These are phyloP conservation scores for Acanthacorydalis orientalis DNA, from an alignment of 2,888 invertebrate genomes.

Conservation along the genomic window DNA sequence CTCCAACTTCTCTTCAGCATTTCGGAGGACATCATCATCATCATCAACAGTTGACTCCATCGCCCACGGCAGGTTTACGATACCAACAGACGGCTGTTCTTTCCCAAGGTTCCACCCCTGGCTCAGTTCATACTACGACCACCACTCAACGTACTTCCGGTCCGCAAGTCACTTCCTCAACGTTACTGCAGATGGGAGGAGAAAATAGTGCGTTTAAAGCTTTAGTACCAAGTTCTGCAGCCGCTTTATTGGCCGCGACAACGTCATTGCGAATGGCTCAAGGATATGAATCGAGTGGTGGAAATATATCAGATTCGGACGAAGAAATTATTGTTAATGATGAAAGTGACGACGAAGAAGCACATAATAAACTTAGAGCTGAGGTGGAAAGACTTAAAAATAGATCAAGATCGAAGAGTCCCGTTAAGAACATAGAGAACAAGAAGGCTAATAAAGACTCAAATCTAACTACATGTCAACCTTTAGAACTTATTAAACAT, in stretches of 20 bases:
- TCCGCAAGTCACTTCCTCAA: constrained; percentile 24
- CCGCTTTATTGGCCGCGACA: constrained; percentile 34
- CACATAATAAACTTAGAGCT: constrained; percentile 24
- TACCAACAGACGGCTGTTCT: constrained; percentile 21
- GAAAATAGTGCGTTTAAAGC: constrained; percentile 80
- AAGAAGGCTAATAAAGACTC: constrained; percentile 12
- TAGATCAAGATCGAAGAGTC: constrained; percentile 31
- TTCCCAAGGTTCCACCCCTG: constrained; percentile 41
- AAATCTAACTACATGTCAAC: constrained; percentile 28
- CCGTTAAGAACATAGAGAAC: constrained; percentile 16
- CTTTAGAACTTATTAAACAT: constrained; percentile 55
- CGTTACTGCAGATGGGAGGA: constrained; percentile 55
- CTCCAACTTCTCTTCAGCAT: neutral
- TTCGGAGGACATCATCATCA: neutral
- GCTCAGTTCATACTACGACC: constrained; percentile 35
- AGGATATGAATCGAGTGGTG: constrained; percentile 28
- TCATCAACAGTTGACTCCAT: constrained; percentile 23
- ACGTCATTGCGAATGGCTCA: constrained; percentile 31
- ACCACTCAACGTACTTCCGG: constrained; percentile 28
- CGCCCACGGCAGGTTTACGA: constrained; percentile 29
- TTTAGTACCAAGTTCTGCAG: constrained; percentile 41
- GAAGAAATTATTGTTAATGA: constrained; percentile 79
- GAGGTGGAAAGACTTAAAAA: constrained; percentile 17
- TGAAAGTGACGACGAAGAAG: constrained; percentile 45
- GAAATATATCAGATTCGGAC: constrained; percentile 39